Percentiles rank a stretch among this genome's conserved stretches.
Conservation (phyloP, 2,888 invertebrate genomes). For the Drosophila stalkeri region DNA sequence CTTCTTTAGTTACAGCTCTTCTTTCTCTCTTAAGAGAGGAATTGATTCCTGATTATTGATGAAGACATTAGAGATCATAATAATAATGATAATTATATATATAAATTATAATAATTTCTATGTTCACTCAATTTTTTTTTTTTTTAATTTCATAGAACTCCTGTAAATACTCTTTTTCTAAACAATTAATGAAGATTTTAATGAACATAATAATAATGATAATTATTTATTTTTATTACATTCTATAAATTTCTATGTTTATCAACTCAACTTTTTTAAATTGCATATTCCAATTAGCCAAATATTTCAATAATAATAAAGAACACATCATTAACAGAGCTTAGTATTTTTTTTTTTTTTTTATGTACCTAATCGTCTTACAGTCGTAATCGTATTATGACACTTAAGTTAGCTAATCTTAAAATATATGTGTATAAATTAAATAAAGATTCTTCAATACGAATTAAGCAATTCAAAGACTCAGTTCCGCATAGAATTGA, state of each 20-base stretch:
- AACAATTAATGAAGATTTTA: too few relatives aligned
- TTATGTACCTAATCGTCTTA: constrained; percentile 2
- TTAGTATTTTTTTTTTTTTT: constrained; percentile 2
- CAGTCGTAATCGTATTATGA: constrained; percentile 6
- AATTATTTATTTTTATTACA: too few relatives aligned
- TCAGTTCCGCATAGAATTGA: background rate
- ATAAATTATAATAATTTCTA: too few relatives aligned
- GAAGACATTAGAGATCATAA: too few relatives aligned
- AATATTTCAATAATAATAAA: background rate
- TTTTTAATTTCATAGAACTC: background rate
- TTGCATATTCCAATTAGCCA: constrained; percentile 10
- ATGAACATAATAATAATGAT: too few relatives aligned
- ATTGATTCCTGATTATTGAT: too few relatives aligned
- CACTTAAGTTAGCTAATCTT: background rate
- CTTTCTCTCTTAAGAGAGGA: too few relatives aligned
- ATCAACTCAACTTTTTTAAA: background rate
- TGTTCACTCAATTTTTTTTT: too few relatives aligned
- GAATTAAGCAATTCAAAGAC: background rate
- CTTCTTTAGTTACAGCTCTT: too few relatives aligned
- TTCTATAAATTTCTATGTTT: too few relatives aligned
- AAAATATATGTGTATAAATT: constrained; percentile 8
- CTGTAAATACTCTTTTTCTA: too few relatives aligned
- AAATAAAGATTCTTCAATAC: background rate
- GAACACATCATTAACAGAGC: background rate
- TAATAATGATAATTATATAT: background rate